Evolutionary conservation across 2,797 vertebrate genomes (phyloP), one percentile per base, ranked within the genome.

Genomic region (Thripadectes ignobilis): DNA sequence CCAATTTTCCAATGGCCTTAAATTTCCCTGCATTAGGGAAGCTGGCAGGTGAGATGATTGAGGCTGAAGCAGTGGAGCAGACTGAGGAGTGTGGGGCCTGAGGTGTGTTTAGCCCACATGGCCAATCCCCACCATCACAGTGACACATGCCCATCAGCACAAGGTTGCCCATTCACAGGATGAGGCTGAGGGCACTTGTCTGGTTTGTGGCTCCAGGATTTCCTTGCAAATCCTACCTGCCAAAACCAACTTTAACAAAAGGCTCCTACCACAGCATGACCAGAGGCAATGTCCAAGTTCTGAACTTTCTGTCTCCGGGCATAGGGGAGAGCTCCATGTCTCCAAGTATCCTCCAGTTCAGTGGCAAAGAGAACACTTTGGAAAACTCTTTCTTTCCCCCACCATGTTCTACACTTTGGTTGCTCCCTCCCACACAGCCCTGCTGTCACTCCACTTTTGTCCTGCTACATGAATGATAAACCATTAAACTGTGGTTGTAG

Each of bases 391-490:
- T 48, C 61, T 55, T 78, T 32, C 18, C 73, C 71, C 20, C 77
- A 10, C 45, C 72, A 18, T 27, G 14, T 49, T 93, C 81, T 36
- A 90, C 55, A 88, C 32, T 26, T 74, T 1, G 2, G 54, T 63
- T 57, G 32, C 23, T 80, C 72, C 90, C 46, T 92, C 95, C 95
- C 86, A 96, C 94, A 22, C 66, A 68, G 80, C 74, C 86, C 92
- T 93, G 93, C 93, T 96, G 93, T 94, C 86, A 54, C 73, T 80
- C 73, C 58, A 12, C 74, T 92, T 93, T 68, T 91, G 85, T 94
- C 90, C 83, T 29, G 29, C 75, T 52, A 49, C 67, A 46, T 85
- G 92, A 93, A 93, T 76, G 86, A 92, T n/a, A 43, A 92, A 87
- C 73, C 76, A 81, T 52, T 68, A 52, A 83, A 65, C 10, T 14